Evolutionary conservation across 2,888 invertebrate species (phyloP).

Genomic region (Nomada goodeniana): DNA sequence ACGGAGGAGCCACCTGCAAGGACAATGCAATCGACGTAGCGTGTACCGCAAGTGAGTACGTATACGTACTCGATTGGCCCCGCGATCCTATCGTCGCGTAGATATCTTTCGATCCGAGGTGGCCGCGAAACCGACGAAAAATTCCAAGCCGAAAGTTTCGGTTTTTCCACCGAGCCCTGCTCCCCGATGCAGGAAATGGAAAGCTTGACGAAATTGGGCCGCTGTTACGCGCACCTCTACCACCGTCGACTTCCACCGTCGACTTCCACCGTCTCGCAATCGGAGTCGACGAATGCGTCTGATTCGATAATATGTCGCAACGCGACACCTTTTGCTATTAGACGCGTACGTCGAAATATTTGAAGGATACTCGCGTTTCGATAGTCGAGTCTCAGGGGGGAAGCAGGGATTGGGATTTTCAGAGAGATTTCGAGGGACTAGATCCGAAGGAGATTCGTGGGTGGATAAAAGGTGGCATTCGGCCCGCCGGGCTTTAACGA

Average conservation of each 20-base stretch:
- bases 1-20: constrained; percentile 72
- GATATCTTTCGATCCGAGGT: constrained; percentile 37
- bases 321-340: too few species aligned
- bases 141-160: background rate
- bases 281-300: too few species aligned
- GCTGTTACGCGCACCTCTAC: too few species aligned
- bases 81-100: constrained; percentile 28
- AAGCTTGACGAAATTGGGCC: too few species aligned
- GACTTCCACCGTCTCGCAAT: too few species aligned
- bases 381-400: too few species aligned
- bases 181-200: too few species aligned
- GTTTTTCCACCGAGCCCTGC: background rate
- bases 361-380: too few species aligned
- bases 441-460: constrained; percentile 35
- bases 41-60: constrained; percentile 42
- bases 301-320: too few species aligned
- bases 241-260: too few species aligned
- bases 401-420: too few species aligned
- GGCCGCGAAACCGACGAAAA: background rate
- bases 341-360: too few species aligned
- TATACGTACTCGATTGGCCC: background rate
- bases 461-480: constrained; percentile 59
- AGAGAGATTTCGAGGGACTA: background rate
- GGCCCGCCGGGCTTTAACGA: constrained; percentile 55
- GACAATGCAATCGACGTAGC: constrained; percentile 47